These are phyloP conservation scores for Sebastes aleutianus DNA, from an alignment of 2,797 vertebrate species.

Conservation along the genomic window DNA sequence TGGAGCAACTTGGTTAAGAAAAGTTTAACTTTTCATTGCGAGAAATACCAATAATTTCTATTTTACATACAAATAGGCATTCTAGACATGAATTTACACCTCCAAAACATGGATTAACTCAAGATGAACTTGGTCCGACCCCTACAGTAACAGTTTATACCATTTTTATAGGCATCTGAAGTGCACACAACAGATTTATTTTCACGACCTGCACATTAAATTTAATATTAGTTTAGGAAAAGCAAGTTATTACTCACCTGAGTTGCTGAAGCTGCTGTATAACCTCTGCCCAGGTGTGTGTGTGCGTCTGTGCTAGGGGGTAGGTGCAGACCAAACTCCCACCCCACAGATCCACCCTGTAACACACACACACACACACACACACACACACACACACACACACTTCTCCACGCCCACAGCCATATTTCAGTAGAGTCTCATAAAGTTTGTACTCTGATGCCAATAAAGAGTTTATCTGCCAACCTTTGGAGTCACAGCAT, in stretches of 20 bases:
- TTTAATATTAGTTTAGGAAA: neutral
- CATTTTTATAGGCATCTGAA: neutral
- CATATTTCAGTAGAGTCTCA: conserved; percentile 37
- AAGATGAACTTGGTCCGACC: neutral
- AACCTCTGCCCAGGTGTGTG: conserved; percentile 43
- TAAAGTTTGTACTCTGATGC: conserved; percentile 51
- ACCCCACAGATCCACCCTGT: conserved; percentile 37
- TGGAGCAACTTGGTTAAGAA: neutral
- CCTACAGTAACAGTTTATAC: neutral
- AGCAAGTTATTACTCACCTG: conserved; percentile 70
- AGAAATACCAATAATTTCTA: neutral
- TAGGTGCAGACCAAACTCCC: conserved; percentile 25
- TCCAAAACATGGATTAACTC: neutral
- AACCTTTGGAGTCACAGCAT: conserved; percentile 67
- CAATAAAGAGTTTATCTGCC: conserved; percentile 40
- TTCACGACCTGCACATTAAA: neutral
- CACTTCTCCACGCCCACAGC: conserved; percentile 22
- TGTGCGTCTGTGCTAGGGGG: conserved; percentile 18
- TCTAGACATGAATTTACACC: neutral
- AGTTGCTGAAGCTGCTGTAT: conserved; percentile 39
- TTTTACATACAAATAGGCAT: neutral
- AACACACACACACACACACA: neutral
- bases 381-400: too few relatives aligned
- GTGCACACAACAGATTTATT: neutral
- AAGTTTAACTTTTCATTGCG: neutral